Percentiles rank a stretch among this genome's conserved stretches.
Conservation (phyloP, 2,797 vertebrate genomes). For the Sebastes minor region DNA sequence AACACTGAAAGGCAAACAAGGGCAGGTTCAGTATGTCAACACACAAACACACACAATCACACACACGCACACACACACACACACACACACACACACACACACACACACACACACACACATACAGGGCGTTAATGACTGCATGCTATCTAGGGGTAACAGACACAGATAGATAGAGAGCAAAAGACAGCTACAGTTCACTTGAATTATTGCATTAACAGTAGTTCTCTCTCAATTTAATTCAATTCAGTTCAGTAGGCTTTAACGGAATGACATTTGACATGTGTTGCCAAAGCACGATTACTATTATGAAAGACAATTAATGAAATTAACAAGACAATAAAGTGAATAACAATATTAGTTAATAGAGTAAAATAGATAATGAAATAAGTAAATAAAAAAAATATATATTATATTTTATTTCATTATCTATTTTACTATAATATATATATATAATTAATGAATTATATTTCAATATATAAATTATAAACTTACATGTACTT, state of each 20-base stretch:
- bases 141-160: slow-evolving; percentile 58
- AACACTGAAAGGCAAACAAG: slow-evolving; percentile 53
- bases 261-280: background rate
- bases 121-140: slow-evolving; percentile 33
- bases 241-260: background rate
- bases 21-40: slow-evolving; percentile 38
- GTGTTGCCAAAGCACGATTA: background rate
- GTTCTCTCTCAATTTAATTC: background rate
- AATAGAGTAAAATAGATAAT: background rate
- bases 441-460: background rate
- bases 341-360: no score
- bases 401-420: no score
- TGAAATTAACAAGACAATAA: no score
- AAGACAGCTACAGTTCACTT: background rate
- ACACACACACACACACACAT: slow-evolving; percentile 8
- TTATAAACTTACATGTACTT: background rate
- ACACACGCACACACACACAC: no score
- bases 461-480: background rate
- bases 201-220: background rate
- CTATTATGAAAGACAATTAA: background rate
- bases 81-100: no score
- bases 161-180: slow-evolving; percentile 24
- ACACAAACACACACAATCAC: slow-evolving; percentile 12
- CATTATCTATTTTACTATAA: no score
- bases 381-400: background rate